Base-by-base conservation (phyloP, 2,113 vertebrate species). In the Sigmodon hispidus region DNA sequence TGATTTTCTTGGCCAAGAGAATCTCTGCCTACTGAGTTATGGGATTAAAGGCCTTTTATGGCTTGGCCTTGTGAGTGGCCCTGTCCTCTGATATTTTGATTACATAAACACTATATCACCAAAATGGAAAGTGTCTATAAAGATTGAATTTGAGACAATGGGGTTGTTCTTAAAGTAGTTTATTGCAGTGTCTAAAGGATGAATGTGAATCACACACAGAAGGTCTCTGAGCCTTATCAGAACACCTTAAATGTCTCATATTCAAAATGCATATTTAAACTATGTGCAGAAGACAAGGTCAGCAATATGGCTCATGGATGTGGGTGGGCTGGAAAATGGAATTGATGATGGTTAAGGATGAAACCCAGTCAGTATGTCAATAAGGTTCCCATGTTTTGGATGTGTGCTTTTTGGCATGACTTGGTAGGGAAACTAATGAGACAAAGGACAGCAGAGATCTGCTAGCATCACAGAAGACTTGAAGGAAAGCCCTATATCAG, bases 1-100 rank as follows among this genome's bases (percentile, higher is more conserved):
- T 13, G 61, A 93, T 91, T 89, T 91, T 95, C 90, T 94, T 80
- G 81, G 48, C 84, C 77, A 65, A 43, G 65, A 10, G 9, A 70
- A 73, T 15, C n/a, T n/a, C n/a, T n/a, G n/a, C n/a, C n/a, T n/a
- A n/a, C n/a, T n/a, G n/a, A n/a, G n/a, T n/a, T n/a, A n/a, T n/a
- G n/a, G n/a, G n/a, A n/a, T n/a, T n/a, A n/a, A n/a, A n/a, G n/a
- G n/a, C n/a, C n/a, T n/a, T n/a, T n/a, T n/a, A n/a, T n/a, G n/a
- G n/a, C n/a, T n/a, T n/a, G n/a, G n/a, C n/a, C n/a, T n/a, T n/a
- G n/a, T n/a, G n/a, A n/a, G n/a, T n/a, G n/a, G n/a, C n/a, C n/a
- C n/a, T n/a, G n/a, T n/a, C n/a, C n/a, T n/a, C n/a, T n/a, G n/a
- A n/a, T n/a, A n/a, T n/a, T n/a, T n/a, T n/a, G n/a, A n/a, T n/a